Base-by-base conservation (phyloP, 2,113 vertebrate genomes). In the Glaucomys volans region DNA sequence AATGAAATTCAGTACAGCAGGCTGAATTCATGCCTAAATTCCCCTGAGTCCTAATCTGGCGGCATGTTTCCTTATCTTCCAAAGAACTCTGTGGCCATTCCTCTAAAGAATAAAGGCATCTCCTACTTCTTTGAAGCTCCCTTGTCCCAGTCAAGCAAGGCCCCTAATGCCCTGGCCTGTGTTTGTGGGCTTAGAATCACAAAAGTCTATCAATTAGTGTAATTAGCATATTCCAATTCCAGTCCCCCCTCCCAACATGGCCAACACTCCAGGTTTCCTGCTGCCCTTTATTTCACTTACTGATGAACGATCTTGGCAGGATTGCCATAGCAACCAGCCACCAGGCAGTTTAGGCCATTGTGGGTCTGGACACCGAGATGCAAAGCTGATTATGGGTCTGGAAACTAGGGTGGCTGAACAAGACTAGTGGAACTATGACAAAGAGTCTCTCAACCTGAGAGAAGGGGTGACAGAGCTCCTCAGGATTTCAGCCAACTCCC, bases 241-340 rank as follows among this genome's bases (percentile, higher is more conserved):
- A 89, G 16, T 40, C 52, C 20, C 40, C 72, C 69, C 16, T 83
- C 52, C 30, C 71, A 75, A 26, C 2, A 40, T 87, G n/a, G 17
- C 40, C 74, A 75, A 47, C 69, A 44, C 47, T 47, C 2, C 86
- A 26, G 7, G 40, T 81, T 84, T 87, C 80, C 37, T 87, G 30
- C 22, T 77, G 71, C 87, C 4, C 75, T 92, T 95, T n/a, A 82
- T 89, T 96, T 92, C 28, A 50, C 83, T 74, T 94, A 35, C 64
- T 54, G 69, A 87, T 62, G 32, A 94, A 86, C 90, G 44, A 57
- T 69, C 71, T 57, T 83, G 94, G 8, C 50, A 94, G 37, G 42
- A 79, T 97, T 92, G 64, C 89, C 86, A 96, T 88, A 94, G 91
- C 81, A 97, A 96, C 89, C 14, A 44, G 47, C 28, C 24, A 82